These are phyloP conservation scores for Rhogogaster chlorosoma DNA, from an alignment of 2,888 invertebrate genomes.

Conservation along the genomic window DNA sequence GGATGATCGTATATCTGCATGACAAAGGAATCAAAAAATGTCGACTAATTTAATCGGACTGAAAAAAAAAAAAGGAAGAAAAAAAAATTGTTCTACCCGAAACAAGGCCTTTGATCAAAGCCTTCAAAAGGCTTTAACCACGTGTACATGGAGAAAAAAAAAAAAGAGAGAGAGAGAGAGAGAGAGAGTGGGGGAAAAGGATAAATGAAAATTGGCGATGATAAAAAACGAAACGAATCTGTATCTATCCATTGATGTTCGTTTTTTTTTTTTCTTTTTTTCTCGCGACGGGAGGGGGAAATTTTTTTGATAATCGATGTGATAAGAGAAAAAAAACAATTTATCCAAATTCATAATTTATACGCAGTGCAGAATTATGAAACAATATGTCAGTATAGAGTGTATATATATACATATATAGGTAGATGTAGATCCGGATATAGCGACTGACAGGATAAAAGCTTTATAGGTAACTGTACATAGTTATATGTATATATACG, in stretches of 20 bases:
- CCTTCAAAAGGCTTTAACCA: neutral
- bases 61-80: constrained; percentile 49
- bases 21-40: constrained; percentile 25
- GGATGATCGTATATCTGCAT: constrained; percentile 1
- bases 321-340: neutral
- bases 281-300: too few relatives aligned
- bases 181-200: neutral
- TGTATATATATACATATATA: neutral
- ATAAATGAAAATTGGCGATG: neutral
- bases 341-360: neutral
- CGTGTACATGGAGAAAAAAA: neutral
- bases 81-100: constrained; percentile 39
- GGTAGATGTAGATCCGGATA: neutral
- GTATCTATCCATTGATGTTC: neutral
- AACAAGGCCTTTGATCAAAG: constrained; percentile 20
- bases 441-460: neutral
- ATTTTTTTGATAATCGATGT: neutral
- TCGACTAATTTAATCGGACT: constrained; percentile 30
- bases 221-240: neutral
- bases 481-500: neutral
- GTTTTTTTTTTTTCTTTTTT: neutral
- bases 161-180: neutral
- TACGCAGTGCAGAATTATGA: too few relatives aligned
- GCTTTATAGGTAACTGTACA: neutral
- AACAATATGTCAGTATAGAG: neutral